A percentile compares a stretch with the other conserved stretches of the same genome.
These are phyloP conservation scores for Epinotia nisella DNA, from an alignment of 2,888 invertebrate genomes.

Conservation along the genomic window DNA sequence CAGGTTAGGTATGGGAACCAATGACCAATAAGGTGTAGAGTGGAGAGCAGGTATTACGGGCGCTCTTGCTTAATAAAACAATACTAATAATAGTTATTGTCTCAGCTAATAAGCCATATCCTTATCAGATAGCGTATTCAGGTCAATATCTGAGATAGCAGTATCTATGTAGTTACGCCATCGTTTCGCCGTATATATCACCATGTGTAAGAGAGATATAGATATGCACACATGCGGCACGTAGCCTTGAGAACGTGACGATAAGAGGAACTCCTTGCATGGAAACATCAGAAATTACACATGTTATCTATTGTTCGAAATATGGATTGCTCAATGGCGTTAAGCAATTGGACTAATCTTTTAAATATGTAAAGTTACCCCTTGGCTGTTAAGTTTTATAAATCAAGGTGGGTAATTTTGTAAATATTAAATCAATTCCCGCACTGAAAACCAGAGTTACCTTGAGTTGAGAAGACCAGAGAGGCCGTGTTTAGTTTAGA, in stretches of 20 bases:
- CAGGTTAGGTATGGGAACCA: no score
- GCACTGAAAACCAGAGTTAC: no score
- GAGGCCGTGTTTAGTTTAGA: no score
- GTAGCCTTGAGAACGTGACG: constrained; percentile 49
- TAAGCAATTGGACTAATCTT: constrained; percentile 6
- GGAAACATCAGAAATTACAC: constrained; percentile 41
- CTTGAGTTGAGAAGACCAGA: no score
- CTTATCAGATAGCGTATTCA: constrained; percentile 77
- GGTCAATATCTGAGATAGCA: constrained; percentile 78
- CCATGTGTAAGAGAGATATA: constrained; percentile 8
- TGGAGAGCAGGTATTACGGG: background rate
- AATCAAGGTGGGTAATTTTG: no score
- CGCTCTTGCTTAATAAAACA: constrained; percentile 10
- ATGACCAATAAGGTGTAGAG: no score
- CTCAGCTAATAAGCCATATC: constrained; percentile 42
- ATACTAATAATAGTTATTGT: constrained; percentile 20
- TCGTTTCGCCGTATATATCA: constrained; percentile 9
- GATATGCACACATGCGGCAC: constrained; percentile 43
- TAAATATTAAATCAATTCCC: no score
- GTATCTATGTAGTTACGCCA: constrained; percentile 46
- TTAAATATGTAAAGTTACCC: constrained; percentile 3
- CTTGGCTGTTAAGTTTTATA: no score
- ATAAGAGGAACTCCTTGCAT: constrained; percentile 56
- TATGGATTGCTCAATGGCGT: constrained; percentile 35
- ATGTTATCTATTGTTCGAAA: constrained; percentile 29